These are phyloP conservation scores for Picathartes gymnocephalus DNA, from an alignment of 2,113 vertebrate genomes.

Conservation along the genomic window DNA sequence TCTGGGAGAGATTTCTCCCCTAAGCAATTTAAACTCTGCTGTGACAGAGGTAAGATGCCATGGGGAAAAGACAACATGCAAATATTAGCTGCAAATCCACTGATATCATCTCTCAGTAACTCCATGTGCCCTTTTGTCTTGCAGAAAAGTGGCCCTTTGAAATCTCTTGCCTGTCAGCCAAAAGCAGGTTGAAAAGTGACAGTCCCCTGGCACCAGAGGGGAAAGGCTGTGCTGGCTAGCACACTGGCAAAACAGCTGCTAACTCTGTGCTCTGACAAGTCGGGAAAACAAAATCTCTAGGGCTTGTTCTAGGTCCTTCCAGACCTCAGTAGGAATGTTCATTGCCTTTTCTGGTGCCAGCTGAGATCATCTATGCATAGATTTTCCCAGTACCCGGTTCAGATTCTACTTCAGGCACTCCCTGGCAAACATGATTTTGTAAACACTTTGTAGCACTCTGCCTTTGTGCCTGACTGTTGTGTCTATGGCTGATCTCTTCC, in stretches of 20 bases:
- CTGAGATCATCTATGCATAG: not conserved
- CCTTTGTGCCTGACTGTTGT: not conserved
- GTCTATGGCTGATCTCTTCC: not conserved
- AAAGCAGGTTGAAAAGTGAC: not conserved
- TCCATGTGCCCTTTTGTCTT: not conserved
- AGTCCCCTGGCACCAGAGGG: not conserved
- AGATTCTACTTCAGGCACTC: not conserved
- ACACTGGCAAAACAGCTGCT: not conserved
- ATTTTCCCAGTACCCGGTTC: not conserved
- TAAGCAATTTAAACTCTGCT: not conserved
- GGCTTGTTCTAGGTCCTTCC: not conserved
- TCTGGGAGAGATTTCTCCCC: not conserved
- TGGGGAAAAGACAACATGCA: not conserved
- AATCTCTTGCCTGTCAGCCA: not conserved
- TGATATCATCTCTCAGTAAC: not conserved
- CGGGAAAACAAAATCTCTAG: not conserved
- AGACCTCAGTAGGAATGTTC: not conserved
- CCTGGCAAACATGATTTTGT: not conserved
- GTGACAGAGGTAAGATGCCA: not conserved
- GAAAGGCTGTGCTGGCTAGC: not conserved
- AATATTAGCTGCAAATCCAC: not conserved
- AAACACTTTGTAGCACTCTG: not conserved
- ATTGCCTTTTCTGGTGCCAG: not conserved
- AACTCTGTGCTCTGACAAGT: no score
- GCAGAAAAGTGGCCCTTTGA: not conserved